phyloP scores from a whole-genome alignment of 2,797 vertebrate genomes.

The Epinephelus coioides region DNA sequence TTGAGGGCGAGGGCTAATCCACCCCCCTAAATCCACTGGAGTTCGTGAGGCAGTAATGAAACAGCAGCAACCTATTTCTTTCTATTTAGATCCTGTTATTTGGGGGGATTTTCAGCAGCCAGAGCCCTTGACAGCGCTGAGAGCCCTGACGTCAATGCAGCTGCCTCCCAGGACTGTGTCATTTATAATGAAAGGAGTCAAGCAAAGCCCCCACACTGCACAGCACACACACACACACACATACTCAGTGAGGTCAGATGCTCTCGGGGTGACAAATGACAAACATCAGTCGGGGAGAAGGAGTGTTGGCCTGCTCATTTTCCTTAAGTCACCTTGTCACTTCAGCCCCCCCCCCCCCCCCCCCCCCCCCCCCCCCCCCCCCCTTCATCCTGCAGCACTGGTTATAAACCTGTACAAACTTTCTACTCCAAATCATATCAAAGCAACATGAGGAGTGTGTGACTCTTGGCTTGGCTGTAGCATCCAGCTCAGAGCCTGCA shows the following conservation, averaged over 20 bases:
- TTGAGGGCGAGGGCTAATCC: conserved; percentile 58
- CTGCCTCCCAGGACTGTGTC: conserved; percentile 82
- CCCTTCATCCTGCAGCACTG: conserved; percentile 5
- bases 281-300: conserved; percentile 61
- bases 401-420: conserved; percentile 29
- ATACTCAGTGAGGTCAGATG: conserved; percentile 60
- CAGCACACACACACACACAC: conserved; percentile 23
- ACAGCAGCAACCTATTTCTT: conserved; percentile 64
- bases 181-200: conserved; percentile 82
- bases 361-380: background rate
- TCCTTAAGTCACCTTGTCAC: conserved; percentile 64
- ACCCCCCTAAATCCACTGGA: conserved; percentile 49
- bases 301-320: conserved; percentile 30
- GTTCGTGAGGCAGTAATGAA: conserved; percentile 68
- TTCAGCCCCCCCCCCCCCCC: background rate
- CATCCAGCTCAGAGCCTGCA: conserved; percentile 43
- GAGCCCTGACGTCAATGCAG: conserved; percentile 83
- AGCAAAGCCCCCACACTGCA: conserved; percentile 71
- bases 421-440: conserved; percentile 25
- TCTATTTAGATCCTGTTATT: conserved; percentile 74
- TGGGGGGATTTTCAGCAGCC: conserved; percentile 70
- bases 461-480: conserved; percentile 25
- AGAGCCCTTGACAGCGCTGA: conserved; percentile 65
- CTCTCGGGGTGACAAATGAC: conserved; percentile 73
- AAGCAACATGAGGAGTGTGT: background rate